A percentile compares a stretch with the other conserved stretches of the same genome.
Conservation (phyloP, 2,113 vertebrate genomes). For the Lepisosteus osseus region DNA sequence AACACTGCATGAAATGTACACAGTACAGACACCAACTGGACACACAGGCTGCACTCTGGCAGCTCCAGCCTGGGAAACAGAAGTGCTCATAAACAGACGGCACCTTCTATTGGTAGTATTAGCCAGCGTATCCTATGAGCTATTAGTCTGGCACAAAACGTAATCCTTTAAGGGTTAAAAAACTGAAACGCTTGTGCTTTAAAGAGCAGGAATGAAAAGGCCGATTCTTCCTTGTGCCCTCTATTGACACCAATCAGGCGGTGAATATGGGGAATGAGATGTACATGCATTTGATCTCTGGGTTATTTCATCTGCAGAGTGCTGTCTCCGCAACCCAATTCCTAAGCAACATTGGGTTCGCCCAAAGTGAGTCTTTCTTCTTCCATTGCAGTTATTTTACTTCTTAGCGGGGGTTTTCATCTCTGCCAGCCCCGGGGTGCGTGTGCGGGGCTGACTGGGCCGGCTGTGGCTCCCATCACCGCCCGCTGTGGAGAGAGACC, state of each 20-base stretch:
- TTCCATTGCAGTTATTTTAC: not conserved
- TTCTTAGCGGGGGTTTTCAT: not conserved
- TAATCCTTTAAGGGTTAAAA: no score
- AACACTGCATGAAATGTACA: no score
- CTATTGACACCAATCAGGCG: conserved; percentile 40
- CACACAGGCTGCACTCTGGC: no score
- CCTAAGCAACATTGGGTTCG: conserved; percentile 25
- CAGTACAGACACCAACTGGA: no score
- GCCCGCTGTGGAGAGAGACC: no score
- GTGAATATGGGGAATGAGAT: conserved; percentile 42
- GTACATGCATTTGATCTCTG: conserved; percentile 44
- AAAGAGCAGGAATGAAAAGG: conserved; percentile 32
- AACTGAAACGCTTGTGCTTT: not conserved
- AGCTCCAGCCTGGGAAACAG: no score
- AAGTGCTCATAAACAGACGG: not conserved
- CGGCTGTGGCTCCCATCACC: no score
- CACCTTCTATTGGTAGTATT: conserved; percentile 36
- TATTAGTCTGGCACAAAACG: no score
- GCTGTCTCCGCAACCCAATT: conserved; percentile 24
- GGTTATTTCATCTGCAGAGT: conserved; percentile 40
- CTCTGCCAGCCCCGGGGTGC: conserved; percentile 2
- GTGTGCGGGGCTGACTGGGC: not conserved
- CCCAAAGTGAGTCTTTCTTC: conserved; percentile 17
- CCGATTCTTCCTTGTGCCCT: conserved; percentile 24
- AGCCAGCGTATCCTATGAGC: no score